phyloP scores from a whole-genome alignment of 2,888 invertebrate genomes.

The Lordiphosa andalusiaca region DNA sequence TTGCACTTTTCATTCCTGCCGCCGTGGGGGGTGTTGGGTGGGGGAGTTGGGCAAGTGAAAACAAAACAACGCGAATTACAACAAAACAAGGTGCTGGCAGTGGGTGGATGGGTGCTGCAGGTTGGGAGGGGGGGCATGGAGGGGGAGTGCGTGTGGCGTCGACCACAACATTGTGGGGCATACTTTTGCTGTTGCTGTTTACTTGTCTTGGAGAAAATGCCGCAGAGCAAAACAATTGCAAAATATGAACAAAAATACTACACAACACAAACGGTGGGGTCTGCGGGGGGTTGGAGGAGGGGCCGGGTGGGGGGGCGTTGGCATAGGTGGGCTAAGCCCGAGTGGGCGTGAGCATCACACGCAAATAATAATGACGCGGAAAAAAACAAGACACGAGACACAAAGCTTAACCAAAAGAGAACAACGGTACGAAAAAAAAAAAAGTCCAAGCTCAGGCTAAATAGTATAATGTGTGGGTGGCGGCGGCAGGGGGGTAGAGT shows the following conservation, averaged over 20 bases:
- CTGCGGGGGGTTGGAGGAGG: conserved; percentile 1
- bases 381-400: conserved; percentile 29
- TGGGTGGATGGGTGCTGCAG: conserved; percentile 13
- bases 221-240: conserved; percentile 68
- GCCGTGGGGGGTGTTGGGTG: conserved; percentile 14
- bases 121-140: conserved; percentile 6
- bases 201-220: conserved; percentile 64
- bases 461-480: conserved; percentile 5
- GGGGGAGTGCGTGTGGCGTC: conserved; percentile 42
- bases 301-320: conserved; percentile 6
- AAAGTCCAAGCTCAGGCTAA: conserved; percentile 26
- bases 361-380: conserved; percentile 58
- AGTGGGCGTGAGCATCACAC: conserved; percentile 44
- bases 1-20: conserved; percentile 56
- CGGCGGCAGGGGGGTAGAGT: conserved; percentile 17
- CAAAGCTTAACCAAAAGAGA: conserved; percentile 23
- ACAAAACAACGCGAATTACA: conserved; percentile 66
- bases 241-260: conserved; percentile 62
- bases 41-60: conserved; percentile 52
- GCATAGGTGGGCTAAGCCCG: conserved; percentile 10
- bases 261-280: conserved; percentile 23
- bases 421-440: conserved; percentile 22
- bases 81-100: conserved; percentile 32
- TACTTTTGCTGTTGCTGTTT: conserved; percentile 36
- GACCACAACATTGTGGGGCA: conserved; percentile 55